These are phyloP conservation scores for Elysia chlorotica DNA, from an alignment of 1,140 invertebrate genomes.

Conservation along the genomic window DNA sequence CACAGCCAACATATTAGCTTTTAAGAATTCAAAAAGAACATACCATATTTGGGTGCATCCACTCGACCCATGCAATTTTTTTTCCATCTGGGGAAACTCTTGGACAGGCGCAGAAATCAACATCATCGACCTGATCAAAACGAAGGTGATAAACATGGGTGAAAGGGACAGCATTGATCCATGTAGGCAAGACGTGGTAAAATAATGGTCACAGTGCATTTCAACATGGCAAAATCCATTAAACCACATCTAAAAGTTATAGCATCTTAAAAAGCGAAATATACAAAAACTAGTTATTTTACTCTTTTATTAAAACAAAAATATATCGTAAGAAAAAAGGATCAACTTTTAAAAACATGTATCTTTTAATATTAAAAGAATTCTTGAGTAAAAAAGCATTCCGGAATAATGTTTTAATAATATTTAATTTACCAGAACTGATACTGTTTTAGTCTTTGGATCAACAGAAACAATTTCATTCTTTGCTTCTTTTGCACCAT, in stretches of 20 bases:
- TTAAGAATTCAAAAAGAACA: not conserved
- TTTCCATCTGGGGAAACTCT: slow-evolving; percentile 58
- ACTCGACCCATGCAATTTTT: slow-evolving; percentile 58
- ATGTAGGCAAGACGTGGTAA: not conserved
- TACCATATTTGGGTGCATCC: slow-evolving; percentile 63
- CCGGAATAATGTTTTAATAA: not conserved
- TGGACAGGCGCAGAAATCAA: slow-evolving; percentile 55
- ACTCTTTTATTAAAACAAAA: not conserved
- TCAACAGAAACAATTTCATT: slow-evolving; percentile 50
- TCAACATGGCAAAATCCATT: no score
- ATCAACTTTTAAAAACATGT: not conserved
- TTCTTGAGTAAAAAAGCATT: not conserved
- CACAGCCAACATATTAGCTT: no score
- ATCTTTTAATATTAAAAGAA: not conserved
- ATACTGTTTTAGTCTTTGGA: slow-evolving; percentile 29
- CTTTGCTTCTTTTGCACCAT: slow-evolving; percentile 40
- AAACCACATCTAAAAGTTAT: not conserved
- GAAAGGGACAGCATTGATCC: not conserved
- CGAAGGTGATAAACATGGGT: not conserved
- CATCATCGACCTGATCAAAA: slow-evolving; percentile 40
- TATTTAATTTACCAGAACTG: slow-evolving; percentile 1
- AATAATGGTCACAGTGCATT: no score
- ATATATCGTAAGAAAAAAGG: not conserved
- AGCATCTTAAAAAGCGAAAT: not conserved
- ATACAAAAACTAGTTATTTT: not conserved